Evolutionary conservation across 2,113 vertebrate genomes (phyloP).

Genomic region (Bos indicus): DNA sequence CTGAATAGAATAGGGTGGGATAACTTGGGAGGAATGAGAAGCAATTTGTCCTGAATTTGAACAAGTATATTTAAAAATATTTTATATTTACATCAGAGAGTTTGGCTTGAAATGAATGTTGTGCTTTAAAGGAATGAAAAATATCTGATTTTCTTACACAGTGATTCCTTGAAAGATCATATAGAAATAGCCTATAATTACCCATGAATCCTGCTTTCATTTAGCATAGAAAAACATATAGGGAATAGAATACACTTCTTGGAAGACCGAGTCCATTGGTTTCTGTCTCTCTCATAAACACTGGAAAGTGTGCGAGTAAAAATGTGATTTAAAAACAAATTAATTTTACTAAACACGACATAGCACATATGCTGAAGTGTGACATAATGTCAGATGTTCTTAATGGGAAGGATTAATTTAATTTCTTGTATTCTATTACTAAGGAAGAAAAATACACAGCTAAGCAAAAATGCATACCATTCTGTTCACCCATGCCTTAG

Average conservation of each 20-base stretch:
- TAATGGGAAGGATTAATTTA: constrained; percentile 26
- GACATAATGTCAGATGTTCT: constrained; percentile 3
- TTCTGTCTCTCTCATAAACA: not conserved
- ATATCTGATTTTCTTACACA: not conserved
- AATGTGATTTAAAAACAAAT: constrained; percentile 36
- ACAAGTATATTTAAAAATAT: not conserved
- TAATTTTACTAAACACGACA: constrained; percentile 2
- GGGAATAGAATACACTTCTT: not conserved
- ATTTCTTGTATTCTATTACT: not conserved
- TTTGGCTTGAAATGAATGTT: not conserved
- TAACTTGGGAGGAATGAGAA: not conserved
- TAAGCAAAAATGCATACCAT: not conserved
- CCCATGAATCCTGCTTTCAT: not conserved
- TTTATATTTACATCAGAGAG: not conserved
- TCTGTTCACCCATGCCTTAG: not conserved
- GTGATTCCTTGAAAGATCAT: not conserved
- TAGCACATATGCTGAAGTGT: not conserved
- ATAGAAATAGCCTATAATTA: not conserved
- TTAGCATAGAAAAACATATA: not conserved
- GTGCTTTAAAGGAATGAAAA: not conserved
- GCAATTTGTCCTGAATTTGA: not conserved
- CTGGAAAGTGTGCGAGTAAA: not conserved
- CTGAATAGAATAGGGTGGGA: not conserved
- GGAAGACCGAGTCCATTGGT: not conserved
- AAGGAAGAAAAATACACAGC: not conserved